These are phyloP conservation scores for Prosopocoilus inquinatus DNA, from an alignment of 2,888 invertebrate genomes.

Conservation along the genomic window DNA sequence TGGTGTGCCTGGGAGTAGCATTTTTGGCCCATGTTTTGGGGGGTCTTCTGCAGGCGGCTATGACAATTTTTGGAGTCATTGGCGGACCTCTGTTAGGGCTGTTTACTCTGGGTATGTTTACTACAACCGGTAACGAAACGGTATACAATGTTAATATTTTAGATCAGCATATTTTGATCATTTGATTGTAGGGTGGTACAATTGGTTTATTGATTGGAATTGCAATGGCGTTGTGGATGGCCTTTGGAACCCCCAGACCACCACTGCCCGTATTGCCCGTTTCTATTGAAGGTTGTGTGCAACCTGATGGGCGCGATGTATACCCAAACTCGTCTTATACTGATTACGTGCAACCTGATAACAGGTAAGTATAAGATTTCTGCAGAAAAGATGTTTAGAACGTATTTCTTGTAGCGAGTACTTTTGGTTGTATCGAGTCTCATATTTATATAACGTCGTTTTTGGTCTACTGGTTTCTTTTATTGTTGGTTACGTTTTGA, in stretches of 20 bases:
- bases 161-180: too few species aligned
- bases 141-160: too few species aligned
- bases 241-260: constrained; percentile 78
- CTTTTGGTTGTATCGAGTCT: too few species aligned
- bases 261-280: constrained; percentile 57
- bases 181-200: constrained; percentile 65
- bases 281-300: constrained; percentile 58
- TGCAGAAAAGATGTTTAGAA: not conserved
- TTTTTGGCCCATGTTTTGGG: constrained; percentile 77
- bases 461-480: too few species aligned
- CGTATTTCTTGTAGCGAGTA: too few species aligned
- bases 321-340: not conserved
- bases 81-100: too few species aligned
- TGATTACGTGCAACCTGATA: not conserved
- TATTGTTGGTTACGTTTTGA: too few species aligned
- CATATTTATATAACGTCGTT: too few species aligned
- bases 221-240: constrained; percentile 75
- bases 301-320: too few species aligned
- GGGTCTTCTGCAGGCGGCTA: constrained; percentile 76
- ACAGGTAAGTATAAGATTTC: not conserved
- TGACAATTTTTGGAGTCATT: constrained; percentile 83
- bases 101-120: constrained; percentile 80
- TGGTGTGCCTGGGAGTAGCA: constrained; percentile 72
- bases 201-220: constrained; percentile 65
- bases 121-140: constrained; percentile 65